These are phyloP conservation scores for Zosterops hypoxanthus DNA, from an alignment of 2,113 vertebrate genomes.

Conservation along the genomic window DNA sequence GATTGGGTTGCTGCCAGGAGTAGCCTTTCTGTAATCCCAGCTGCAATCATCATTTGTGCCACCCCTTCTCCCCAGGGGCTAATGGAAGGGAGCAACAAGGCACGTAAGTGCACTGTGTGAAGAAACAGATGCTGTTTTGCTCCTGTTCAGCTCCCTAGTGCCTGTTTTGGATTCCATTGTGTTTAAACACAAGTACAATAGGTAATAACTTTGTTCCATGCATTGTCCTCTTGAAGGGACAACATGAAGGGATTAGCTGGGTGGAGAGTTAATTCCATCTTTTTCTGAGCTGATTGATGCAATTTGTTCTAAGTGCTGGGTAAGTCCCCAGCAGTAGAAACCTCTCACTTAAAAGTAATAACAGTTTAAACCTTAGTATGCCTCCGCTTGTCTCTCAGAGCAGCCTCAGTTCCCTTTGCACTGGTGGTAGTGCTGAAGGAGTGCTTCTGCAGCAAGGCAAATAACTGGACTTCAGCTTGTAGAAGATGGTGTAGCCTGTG, in stretches of 20 bases:
- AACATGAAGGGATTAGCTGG: not conserved
- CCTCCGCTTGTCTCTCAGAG: not conserved
- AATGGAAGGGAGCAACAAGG: not conserved
- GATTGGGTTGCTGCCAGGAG: conserved; percentile 23
- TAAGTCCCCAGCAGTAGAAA: not conserved
- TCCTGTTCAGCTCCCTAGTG: conserved; percentile 4
- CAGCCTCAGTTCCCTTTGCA: not conserved
- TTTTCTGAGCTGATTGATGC: not conserved
- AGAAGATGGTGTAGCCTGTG: not conserved
- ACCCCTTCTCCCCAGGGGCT: not conserved
- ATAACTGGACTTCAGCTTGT: not conserved
- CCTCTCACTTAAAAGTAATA: not conserved
- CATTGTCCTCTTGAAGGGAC: conserved; percentile 8
- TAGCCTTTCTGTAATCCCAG: not conserved
- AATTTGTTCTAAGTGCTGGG: not conserved
- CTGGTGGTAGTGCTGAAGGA: not conserved
- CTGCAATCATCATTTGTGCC: conserved; percentile 6
- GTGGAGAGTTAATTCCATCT: not conserved
- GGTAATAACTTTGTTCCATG: conserved; percentile 27
- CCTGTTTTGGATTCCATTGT: conserved; percentile 13
- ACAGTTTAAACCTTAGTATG: not conserved
- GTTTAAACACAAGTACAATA: conserved; percentile 17
- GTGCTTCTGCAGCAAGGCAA: not conserved
- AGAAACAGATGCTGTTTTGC: conserved; percentile 54
- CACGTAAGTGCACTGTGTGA: not conserved